Conservation (phyloP, 2,797 vertebrate genomes). For the Avahi laniger region DNA sequence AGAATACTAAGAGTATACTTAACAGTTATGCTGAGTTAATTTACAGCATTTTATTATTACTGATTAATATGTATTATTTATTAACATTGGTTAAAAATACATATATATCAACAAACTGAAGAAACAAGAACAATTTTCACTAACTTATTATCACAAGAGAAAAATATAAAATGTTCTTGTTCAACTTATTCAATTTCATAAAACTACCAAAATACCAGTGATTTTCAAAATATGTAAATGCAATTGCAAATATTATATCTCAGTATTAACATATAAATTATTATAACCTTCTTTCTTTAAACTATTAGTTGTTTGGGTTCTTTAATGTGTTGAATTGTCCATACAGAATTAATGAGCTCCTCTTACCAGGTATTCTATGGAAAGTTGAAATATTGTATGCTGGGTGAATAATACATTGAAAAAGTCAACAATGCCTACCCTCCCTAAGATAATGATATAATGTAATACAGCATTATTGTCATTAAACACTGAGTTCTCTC, state of each 20-base stretch:
- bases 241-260: background rate
- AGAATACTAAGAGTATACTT: background rate
- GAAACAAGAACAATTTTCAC: background rate
- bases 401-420: background rate
- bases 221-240: background rate
- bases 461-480: background rate
- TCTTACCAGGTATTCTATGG: background rate
- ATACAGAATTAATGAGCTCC: background rate
- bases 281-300: background rate
- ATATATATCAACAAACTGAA: background rate
- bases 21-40: background rate
- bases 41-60: background rate
- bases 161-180: background rate
- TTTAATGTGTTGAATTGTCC: background rate
- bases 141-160: background rate
- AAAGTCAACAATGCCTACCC: background rate
- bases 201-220: background rate
- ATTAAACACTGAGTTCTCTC: background rate
- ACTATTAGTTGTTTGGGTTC: background rate
- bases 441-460: background rate
- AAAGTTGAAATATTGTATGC: background rate
- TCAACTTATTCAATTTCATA: background rate
- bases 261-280: background rate
- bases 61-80: background rate
- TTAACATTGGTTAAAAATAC: background rate